Base-by-base conservation (phyloP, 2,888 invertebrate species). In the Geophilus truncorum region DNA sequence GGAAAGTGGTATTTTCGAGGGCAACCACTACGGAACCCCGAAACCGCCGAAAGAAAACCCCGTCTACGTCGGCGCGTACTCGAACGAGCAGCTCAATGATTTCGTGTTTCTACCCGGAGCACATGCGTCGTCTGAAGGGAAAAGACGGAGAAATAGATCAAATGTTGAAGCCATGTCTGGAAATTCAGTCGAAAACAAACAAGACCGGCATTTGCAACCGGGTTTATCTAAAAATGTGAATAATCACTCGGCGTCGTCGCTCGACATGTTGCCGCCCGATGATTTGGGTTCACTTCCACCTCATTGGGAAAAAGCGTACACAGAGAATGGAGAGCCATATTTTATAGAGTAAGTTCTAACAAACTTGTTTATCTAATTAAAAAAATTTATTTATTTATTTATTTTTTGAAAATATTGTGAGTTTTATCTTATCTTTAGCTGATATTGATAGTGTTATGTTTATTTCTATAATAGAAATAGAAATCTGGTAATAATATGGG, bases 251-350 rank as follows among this genome's bases (percentile, higher is more conserved):
- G 18, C 62, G 25, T 30, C 62, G 40, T n/a, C 36, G 70, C n/a
- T n/a, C n/a, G 5, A 34, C 78, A 15, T 70, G 34, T 21, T 70
- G 75, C 15, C 79, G 36, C 30, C 34, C 7, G 32, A 36, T 23
- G 34, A 94, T 83, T 89, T 97, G 80, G 97, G 97, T 21, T 95
- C 97, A 0, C 88, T 98, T 83, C 98, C 98, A 81, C 90, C 92
- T 4, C 97, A 97, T 89, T 98, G 98, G 98, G 98, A 98, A 88
- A 95, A 97, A 87, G 97, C 97, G 3, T 97, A 94, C 86, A 97
- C 98, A 12, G 97, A 97, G 83, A 94, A 95, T 82, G 98, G 98
- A 84, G 97, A 98, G 89, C 92, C 94, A 82, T 98, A 98, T 89
- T 98, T 97, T 86, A 98, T 98, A 84, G 97, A 98, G 96, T 87